Conservation (phyloP, 2,797 vertebrate genomes). For the Coregonus ussuriensis region DNA sequence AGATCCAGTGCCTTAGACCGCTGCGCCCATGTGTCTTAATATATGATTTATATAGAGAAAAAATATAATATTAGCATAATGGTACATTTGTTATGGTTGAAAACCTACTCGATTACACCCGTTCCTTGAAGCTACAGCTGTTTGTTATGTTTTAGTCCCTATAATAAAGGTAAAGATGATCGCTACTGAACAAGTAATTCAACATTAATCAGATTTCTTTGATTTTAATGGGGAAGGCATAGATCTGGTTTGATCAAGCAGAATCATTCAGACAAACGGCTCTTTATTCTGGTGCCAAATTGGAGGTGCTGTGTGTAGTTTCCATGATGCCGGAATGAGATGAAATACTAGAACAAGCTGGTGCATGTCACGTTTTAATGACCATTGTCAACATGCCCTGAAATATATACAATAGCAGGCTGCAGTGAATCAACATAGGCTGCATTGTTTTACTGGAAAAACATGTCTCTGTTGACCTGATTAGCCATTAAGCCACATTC, state of each 20-base stretch:
- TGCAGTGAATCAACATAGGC: not conserved
- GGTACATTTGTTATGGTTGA: not conserved
- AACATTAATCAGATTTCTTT: not conserved
- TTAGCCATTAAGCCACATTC: not conserved
- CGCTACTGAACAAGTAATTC: not conserved
- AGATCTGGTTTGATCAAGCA: not conserved
- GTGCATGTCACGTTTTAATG: conserved; percentile 9
- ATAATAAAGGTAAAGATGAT: not conserved
- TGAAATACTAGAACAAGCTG: conserved; percentile 19
- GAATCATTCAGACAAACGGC: not conserved
- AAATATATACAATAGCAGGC: not conserved
- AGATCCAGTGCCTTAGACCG: no score
- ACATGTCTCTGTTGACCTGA: not conserved
- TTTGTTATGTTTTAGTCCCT: not conserved
- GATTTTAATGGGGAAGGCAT: not conserved
- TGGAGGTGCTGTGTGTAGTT: not conserved
- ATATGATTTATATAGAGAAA: not conserved
- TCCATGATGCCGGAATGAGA: conserved; percentile 21
- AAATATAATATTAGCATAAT: not conserved
- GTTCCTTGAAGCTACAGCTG: not conserved
- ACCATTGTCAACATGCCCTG: not conserved
- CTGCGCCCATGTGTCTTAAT: not conserved
- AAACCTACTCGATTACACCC: not conserved
- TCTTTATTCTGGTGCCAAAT: conserved; percentile 13
- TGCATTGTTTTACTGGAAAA: not conserved